These are phyloP conservation scores for Palythoa grandiflora DNA, from an alignment of 92 coral and sea anemone genomes.

Conservation along the genomic window DNA sequence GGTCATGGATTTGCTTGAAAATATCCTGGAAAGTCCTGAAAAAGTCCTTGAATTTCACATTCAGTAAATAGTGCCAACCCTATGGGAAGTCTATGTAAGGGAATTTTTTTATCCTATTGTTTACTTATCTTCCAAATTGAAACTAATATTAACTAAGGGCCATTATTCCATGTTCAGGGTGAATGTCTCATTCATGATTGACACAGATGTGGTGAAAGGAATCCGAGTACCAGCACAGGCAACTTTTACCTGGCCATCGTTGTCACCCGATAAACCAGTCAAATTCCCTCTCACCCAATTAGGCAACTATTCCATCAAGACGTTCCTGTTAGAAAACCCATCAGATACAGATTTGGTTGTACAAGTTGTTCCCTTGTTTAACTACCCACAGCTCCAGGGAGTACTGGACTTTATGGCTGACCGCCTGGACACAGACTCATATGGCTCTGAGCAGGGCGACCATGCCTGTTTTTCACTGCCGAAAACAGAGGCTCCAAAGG, in stretches of 20 bases:
- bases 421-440: slow-evolving; percentile 58
- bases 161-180: slow-evolving; percentile 58
- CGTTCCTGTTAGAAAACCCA: slow-evolving; percentile 86
- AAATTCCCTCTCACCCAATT: slow-evolving; percentile 95
- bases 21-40: too few species aligned
- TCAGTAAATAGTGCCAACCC: too few species aligned
- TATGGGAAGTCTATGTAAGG: too few species aligned
- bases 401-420: slow-evolving; percentile 86
- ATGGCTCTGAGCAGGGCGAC: slow-evolving; percentile 70
- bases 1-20: too few species aligned
- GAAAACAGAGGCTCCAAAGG: slow-evolving; percentile 61
- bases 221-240: slow-evolving; percentile 78
- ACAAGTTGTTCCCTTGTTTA: slow-evolving; percentile 86
- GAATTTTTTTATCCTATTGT: too few species aligned
- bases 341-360: slow-evolving; percentile 87
- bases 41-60: too few species aligned
- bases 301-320: slow-evolving; percentile 86
- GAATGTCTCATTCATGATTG: slow-evolving; percentile 74
- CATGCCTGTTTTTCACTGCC: slow-evolving; percentile 79
- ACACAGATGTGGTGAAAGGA: slow-evolving; percentile 91
- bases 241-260: slow-evolving; percentile 89
- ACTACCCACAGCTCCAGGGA: slow-evolving; percentile 80
- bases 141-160: not conserved
- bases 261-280: slow-evolving; percentile 94
- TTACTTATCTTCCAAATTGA: too few species aligned